These are phyloP conservation scores for Drosophila paulistorum DNA, from an alignment of 1,140 invertebrate genomes.

Conservation along the genomic window DNA sequence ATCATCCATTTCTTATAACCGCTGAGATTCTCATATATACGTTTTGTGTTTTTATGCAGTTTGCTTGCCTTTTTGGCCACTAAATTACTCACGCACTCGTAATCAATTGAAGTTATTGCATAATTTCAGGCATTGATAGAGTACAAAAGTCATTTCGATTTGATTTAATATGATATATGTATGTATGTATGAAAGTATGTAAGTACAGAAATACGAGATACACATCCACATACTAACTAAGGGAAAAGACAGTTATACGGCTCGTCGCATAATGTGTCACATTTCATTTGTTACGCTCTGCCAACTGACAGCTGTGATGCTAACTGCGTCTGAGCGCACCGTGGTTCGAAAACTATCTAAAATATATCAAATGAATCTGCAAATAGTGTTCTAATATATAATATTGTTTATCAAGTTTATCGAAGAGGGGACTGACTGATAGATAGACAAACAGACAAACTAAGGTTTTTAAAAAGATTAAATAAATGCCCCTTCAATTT, in stretches of 20 bases:
- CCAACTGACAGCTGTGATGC: conserved; percentile 41
- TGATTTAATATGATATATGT: conserved; percentile 59
- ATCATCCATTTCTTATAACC: conserved; percentile 4
- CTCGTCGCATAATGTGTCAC: conserved; percentile 76
- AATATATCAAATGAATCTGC: neutral
- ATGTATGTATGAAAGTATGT: too few relatives aligned
- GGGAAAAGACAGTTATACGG: conserved; percentile 69
- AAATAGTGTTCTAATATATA: too few relatives aligned
- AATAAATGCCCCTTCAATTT: too few relatives aligned
- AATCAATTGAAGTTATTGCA: conserved; percentile 76
- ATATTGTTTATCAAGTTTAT: too few relatives aligned
- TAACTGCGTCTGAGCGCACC: conserved; percentile 33
- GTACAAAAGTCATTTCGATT: conserved; percentile 75
- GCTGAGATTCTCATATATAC: neutral
- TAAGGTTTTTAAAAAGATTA: too few relatives aligned
- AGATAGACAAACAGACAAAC: too few relatives aligned
- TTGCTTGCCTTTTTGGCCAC: conserved; percentile 25
- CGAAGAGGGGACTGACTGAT: too few relatives aligned
- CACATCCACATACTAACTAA: conserved; percentile 12
- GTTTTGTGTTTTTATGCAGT: neutral
- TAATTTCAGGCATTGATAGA: conserved; percentile 69
- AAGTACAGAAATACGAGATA: neutral
- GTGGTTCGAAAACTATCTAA: conserved; percentile 2
- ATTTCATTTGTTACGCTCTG: conserved; percentile 74
- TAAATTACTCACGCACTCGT: conserved; percentile 58